Percentiles rank a stretch among this genome's conserved stretches.
These are phyloP conservation scores for Physocephala rufipes DNA, from an alignment of 2,888 invertebrate species.

Conservation along the genomic window DNA sequence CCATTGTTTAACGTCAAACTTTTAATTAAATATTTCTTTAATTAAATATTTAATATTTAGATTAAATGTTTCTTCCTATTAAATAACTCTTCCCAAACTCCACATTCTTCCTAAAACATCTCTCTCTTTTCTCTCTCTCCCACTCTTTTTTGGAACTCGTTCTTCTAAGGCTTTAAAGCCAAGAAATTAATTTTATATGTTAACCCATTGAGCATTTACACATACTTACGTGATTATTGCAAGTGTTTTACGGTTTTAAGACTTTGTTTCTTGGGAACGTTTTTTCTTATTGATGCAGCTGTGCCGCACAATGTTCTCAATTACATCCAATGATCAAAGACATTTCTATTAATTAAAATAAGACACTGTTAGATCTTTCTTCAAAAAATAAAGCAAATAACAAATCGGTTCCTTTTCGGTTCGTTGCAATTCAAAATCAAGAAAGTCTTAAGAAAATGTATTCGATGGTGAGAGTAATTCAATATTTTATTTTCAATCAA, in stretches of 20 bases:
- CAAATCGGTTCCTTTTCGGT: slow-evolving; percentile 23
- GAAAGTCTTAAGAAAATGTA: neutral
- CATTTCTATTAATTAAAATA: slow-evolving; percentile 36
- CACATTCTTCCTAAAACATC: no score
- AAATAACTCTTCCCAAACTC: no score
- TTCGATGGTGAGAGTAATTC: no score
- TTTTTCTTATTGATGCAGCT: slow-evolving; percentile 11
- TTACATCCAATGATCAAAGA: slow-evolving; percentile 29
- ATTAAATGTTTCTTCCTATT: no score
- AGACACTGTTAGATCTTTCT: neutral
- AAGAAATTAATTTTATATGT: slow-evolving; percentile 35
- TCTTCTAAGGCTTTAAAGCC: slow-evolving; percentile 11
- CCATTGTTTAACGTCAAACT: no score
- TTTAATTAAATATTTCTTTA: no score
- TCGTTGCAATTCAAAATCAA: slow-evolving; percentile 22
- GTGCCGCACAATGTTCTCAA: neutral
- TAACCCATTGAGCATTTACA: no score
- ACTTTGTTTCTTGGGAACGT: slow-evolving; percentile 6
- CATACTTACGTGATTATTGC: slow-evolving; percentile 32
- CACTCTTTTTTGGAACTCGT: neutral
- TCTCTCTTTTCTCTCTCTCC: no score
- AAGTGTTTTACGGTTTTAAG: slow-evolving; percentile 7
- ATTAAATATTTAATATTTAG: no score
- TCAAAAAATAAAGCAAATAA: neutral
- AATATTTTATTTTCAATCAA: no score